Base-by-base conservation (phyloP, 2,797 vertebrate species). In the Sebastes vulpes region DNA sequence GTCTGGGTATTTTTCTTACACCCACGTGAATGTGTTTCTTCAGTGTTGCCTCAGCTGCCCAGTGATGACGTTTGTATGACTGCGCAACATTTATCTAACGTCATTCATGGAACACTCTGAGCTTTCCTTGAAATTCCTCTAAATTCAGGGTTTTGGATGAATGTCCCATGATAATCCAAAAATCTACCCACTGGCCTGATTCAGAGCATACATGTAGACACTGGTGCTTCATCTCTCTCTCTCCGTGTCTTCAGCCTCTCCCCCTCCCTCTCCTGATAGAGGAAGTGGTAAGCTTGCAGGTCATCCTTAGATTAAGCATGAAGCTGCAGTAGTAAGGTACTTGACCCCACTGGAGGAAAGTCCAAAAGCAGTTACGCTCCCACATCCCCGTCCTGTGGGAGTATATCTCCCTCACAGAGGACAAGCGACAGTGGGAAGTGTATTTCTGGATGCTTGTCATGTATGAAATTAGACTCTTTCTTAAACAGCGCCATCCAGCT, bases 301-400 rank as follows among this genome's bases (percentile, higher is more conserved):
- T 94, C 87, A 93, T 92, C 87, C 67, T 73, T 90, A 93, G 92
- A 95, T 95, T 95, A 94, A 90, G 85, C 86, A 63, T 85, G 90
- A 90, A 89, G 85, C 92, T 81, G 84, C 79, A 89, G 82, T 83
- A 70, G 74, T 89, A 77, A 92, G 77, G 89, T 84, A 83, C 89
- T 92, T 94, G 91, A 94, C 91, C 92, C 89, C 18, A 8, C 78
- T 79, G 67, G 72, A 90, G 75, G 84, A 85, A 91, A 80, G 73
- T 75, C 83, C 38, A 65, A 56, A 57, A 75, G 82, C 73, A 80
- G 75, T 69, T 69, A 16, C 73, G 75, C 80, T 53, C 73, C 74
- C 75, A 79, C 86, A 42, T 87, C 73, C 66, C 72, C 58, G 35
- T 74, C 64, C 72, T 21, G 23, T 65, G 75, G 83, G 84, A 83